Conservation (phyloP, 2,797 vertebrate species). For the Mus minutoides region DNA sequence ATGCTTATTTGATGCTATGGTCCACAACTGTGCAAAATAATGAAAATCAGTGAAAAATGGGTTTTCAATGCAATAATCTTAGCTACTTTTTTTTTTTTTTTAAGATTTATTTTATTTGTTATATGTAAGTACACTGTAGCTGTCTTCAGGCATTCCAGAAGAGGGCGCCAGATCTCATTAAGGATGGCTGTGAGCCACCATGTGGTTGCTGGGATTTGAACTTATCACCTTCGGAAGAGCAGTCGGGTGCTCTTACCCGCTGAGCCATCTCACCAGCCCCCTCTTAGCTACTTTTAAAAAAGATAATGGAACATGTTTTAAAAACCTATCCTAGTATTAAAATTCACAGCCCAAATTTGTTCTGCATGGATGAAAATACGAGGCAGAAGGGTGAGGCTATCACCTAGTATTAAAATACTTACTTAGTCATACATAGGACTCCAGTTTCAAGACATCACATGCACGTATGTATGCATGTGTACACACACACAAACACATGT, state of each 20-base stretch:
- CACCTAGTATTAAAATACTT: not conserved
- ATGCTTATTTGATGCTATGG: not conserved
- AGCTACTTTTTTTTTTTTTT: not conserved
- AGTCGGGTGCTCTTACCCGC: too few relatives aligned
- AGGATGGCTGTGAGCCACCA: too few relatives aligned
- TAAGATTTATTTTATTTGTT: too few relatives aligned
- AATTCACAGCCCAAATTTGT: not conserved
- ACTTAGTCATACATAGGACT: not conserved
- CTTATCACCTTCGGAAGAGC: too few relatives aligned
- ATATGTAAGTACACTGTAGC: too few relatives aligned
- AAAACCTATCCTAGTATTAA: conserved; percentile 52
- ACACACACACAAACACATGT: not conserved
- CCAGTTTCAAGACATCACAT: not conserved
- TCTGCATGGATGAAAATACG: conserved; percentile 14
- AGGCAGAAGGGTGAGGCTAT: not conserved
- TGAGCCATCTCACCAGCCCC: too few relatives aligned
- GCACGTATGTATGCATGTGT: too few relatives aligned
- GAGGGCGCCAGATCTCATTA: too few relatives aligned
- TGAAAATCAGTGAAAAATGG: conserved; percentile 40
- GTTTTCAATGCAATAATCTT: not conserved
- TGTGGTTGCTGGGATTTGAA: too few relatives aligned
- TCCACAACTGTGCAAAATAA: not conserved
- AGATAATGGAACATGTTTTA: conserved; percentile 1
- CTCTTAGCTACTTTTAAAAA: not conserved
- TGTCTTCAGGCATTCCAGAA: too few relatives aligned